These are phyloP conservation scores for Rhynchonycteris naso DNA, from an alignment of 2,797 vertebrate species.

Conservation along the genomic window DNA sequence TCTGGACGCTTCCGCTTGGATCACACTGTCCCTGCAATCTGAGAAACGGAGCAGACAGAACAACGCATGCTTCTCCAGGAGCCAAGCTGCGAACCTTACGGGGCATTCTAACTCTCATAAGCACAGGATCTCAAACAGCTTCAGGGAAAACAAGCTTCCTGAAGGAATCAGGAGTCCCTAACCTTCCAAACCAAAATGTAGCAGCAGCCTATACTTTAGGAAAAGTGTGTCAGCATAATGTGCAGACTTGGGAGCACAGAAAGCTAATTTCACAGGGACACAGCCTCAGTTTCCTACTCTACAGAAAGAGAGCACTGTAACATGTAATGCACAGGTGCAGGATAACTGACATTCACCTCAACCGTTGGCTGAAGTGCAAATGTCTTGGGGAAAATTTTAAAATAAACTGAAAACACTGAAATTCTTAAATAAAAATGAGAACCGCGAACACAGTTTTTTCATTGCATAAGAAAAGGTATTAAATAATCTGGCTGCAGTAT, in stretches of 20 bases:
- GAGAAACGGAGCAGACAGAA: conserved; percentile 12
- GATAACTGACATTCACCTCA: neutral
- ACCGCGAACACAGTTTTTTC: neutral
- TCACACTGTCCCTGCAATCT: neutral
- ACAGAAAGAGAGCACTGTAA: neutral
- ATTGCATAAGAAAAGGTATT: conserved; percentile 27
- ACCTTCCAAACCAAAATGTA: neutral
- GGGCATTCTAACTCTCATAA: neutral
- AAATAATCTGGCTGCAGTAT: neutral
- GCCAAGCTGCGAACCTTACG: neutral
- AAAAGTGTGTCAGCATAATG: neutral
- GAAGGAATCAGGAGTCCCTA: neutral
- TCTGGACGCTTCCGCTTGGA: conserved; percentile 26
- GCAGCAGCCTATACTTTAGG: neutral
- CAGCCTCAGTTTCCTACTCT: neutral
- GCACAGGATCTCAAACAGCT: neutral
- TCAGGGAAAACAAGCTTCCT: neutral
- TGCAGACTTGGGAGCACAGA: neutral
- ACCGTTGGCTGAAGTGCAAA: neutral
- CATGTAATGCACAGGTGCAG: neutral
- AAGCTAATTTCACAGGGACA: neutral
- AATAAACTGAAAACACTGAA: neutral
- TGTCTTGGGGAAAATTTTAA: neutral
- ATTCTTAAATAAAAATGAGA: conserved; percentile 13
- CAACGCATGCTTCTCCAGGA: conserved; percentile 8